These are phyloP conservation scores for Intellagama lesueurii DNA, from an alignment of 2,797 vertebrate genomes.

Conservation along the genomic window DNA sequence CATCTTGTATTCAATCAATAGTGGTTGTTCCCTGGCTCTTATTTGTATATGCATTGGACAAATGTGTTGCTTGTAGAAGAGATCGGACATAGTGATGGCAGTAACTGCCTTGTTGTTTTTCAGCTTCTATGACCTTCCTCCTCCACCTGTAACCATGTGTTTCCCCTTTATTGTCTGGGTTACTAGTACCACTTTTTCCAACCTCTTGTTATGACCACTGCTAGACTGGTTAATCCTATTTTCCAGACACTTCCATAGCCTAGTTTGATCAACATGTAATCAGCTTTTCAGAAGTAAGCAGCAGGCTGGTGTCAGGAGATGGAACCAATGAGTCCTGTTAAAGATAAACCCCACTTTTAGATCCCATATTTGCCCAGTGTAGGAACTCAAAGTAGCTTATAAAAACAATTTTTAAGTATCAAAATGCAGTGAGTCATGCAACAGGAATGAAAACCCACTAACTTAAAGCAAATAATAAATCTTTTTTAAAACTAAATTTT, in stretches of 20 bases:
- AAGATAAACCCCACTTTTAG: background rate
- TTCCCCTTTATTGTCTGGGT: background rate
- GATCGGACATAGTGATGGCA: background rate
- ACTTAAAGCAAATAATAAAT: too few relatives aligned
- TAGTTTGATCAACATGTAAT: constrained; percentile 18
- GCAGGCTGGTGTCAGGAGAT: background rate
- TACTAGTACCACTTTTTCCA: background rate
- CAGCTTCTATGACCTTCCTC: background rate
- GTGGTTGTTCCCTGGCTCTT: background rate
- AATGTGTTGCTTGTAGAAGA: background rate
- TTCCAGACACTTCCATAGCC: constrained; percentile 11
- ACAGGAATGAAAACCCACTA: too few relatives aligned
- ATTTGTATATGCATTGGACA: background rate
- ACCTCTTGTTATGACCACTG: background rate
- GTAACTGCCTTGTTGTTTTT: background rate
- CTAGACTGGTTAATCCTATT: constrained; percentile 1
- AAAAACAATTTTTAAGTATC: too few relatives aligned
- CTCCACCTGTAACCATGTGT: background rate
- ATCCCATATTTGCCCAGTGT: background rate
- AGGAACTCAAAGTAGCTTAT: background rate
- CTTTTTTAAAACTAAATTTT: too few relatives aligned
- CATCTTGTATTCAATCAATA: background rate
- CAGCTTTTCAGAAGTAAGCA: constrained; percentile 15
- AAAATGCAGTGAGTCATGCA: too few relatives aligned
- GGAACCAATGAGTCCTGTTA: background rate